Evolutionary conservation across 2,888 invertebrate genomes (phyloP).

Genomic region (Sialis lutaria): DNA sequence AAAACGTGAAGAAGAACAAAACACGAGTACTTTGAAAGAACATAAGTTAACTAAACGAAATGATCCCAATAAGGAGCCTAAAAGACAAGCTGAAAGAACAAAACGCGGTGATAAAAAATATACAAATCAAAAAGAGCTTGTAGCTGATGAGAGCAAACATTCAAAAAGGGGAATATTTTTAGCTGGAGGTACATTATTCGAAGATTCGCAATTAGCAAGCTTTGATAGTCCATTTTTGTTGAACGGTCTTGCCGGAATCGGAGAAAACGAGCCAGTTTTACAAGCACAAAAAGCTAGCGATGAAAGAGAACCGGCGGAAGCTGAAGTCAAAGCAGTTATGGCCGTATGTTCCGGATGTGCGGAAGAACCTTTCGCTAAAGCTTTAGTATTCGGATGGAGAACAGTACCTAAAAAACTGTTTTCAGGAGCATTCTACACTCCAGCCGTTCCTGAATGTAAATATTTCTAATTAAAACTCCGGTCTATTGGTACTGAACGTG

Average conservation of each 20-base stretch:
- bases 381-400: constrained; percentile 63
- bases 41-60: neutral
- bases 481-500: too few species aligned
- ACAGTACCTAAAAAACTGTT: constrained; percentile 51
- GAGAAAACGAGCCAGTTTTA: constrained; percentile 38
- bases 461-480: constrained; percentile 30
- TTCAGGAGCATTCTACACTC: constrained; percentile 51
- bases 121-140: constrained; percentile 1
- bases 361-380: constrained; percentile 63
- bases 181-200: constrained; percentile 48
- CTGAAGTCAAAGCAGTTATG: constrained; percentile 66
- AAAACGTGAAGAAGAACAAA: constrained; percentile 22
- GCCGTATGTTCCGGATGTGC: constrained; percentile 58
- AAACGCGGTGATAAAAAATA: constrained; percentile 10
- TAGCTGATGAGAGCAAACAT: constrained; percentile 26
- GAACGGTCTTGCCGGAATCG: constrained; percentile 51
- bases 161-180: constrained; percentile 49
- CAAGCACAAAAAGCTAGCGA: constrained; percentile 45
- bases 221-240: constrained; percentile 35
- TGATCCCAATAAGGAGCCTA: constrained; percentile 1
- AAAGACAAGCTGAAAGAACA: constrained; percentile 9
- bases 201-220: constrained; percentile 34
- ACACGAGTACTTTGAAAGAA: too few species aligned
- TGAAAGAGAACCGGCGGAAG: constrained; percentile 67
- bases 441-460: constrained; percentile 45